Conservation (phyloP, 2,797 vertebrate genomes). For the Microctenopoma lineatum region DNA sequence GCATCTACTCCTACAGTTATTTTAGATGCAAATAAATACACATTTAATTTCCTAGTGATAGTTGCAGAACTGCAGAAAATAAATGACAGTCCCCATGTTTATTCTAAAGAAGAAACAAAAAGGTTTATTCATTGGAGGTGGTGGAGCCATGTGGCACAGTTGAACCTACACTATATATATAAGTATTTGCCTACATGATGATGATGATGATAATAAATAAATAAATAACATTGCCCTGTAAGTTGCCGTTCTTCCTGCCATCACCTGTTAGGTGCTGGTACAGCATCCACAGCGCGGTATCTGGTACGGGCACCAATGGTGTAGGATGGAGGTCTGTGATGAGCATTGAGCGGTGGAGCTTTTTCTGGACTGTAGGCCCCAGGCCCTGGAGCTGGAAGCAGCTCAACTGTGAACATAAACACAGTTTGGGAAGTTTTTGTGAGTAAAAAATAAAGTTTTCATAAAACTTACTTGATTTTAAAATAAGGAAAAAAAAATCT, state of each 20-base stretch:
- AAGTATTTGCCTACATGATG: not conserved
- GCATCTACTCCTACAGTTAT: too few relatives aligned
- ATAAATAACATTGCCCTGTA: not conserved
- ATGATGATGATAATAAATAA: not conserved
- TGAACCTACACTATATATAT: not conserved
- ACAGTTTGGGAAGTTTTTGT: not conserved
- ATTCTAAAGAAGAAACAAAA: too few relatives aligned
- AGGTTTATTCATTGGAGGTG: too few relatives aligned
- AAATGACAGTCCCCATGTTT: too few relatives aligned
- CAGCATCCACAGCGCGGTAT: slow-evolving; percentile 79
- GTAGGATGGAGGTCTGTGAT: slow-evolving; percentile 85
- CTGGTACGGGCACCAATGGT: slow-evolving; percentile 85
- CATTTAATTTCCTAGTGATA: too few relatives aligned
- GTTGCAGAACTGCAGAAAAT: too few relatives aligned
- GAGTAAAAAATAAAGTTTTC: too few relatives aligned
- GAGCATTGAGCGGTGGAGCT: slow-evolving; percentile 78
- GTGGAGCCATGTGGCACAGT: too few relatives aligned
- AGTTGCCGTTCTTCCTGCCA: not conserved
- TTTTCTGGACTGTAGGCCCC: slow-evolving; percentile 90
- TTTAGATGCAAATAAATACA: too few relatives aligned
- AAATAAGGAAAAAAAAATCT: too few relatives aligned
- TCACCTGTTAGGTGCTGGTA: slow-evolving; percentile 88
- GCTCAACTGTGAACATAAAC: slow-evolving; percentile 45
- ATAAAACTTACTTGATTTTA: too few relatives aligned
- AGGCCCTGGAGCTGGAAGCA: slow-evolving; percentile 85